These are phyloP conservation scores for Pandemis corylana DNA, from an alignment of 2,888 invertebrate genomes.

Conservation along the genomic window DNA sequence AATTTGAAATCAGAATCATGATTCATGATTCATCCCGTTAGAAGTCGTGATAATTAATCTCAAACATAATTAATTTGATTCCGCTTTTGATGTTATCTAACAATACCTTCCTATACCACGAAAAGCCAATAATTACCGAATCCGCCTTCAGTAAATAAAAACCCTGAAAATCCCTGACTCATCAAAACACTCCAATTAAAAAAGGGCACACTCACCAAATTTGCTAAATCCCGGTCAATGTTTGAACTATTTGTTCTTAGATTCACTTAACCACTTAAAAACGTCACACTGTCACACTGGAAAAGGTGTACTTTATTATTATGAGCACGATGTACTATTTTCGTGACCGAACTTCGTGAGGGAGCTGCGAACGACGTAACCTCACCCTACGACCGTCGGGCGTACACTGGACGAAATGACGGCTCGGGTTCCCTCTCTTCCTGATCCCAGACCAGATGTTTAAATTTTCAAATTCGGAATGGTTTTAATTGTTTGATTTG, in stretches of 20 bases:
- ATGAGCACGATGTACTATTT: constrained; percentile 33
- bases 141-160: constrained; percentile 17
- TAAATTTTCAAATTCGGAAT: constrained; percentile 28
- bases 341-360: constrained; percentile 35
- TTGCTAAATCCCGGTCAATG: constrained; percentile 27
- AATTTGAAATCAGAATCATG: neutral
- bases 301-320: constrained; percentile 2
- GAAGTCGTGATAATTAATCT: constrained; percentile 6
- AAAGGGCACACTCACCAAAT: constrained; percentile 33
- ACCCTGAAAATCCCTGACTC: constrained; percentile 10
- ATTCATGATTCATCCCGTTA: neutral
- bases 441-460: constrained; percentile 42
- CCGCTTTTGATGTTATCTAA: constrained; percentile 17
- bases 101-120: constrained; percentile 10
- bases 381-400: constrained; percentile 43
- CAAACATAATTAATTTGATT: constrained; percentile 6
- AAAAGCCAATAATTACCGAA: constrained; percentile 17
- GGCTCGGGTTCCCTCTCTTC: constrained; percentile 27
- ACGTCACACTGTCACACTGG: constrained; percentile 30
- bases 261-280: constrained; percentile 28
- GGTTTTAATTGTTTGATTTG: constrained; percentile 38
- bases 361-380: constrained; percentile 6
- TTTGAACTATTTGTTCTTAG: constrained; percentile 12
- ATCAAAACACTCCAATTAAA: constrained; percentile 32
- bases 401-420: constrained; percentile 57